Evolutionary conservation across 2,113 vertebrate species (phyloP).

Genomic region (Empidonax traillii): DNA sequence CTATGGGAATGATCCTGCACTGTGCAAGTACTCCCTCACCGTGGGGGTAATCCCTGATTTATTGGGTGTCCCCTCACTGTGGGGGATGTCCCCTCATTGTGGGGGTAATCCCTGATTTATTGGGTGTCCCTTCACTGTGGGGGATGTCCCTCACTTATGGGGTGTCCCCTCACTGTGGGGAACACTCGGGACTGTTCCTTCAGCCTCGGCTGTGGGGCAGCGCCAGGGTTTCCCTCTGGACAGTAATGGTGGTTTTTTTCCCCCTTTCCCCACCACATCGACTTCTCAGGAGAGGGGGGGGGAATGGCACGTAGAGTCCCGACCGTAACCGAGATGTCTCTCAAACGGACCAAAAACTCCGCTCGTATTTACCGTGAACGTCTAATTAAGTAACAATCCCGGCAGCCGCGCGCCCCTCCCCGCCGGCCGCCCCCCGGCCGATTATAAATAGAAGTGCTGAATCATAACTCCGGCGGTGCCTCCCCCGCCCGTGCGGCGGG

Average conservation of each 20-base stretch:
- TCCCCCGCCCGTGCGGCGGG: not conserved
- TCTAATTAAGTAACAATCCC: not conserved
- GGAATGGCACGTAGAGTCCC: rapidly evolving
- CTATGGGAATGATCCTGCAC: too few species aligned
- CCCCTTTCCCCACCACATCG: too few species aligned
- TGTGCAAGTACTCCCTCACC: too few species aligned
- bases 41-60: too few species aligned
- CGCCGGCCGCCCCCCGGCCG: not conserved
- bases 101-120: too few species aligned
- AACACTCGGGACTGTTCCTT: rapidly evolving
- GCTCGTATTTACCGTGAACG: rapidly evolving
- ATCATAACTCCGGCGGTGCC: not conserved
- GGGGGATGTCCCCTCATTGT: too few species aligned
- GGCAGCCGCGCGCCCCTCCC: not conserved
- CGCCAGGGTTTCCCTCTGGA: rapidly evolving
- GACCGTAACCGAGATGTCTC: not conserved
- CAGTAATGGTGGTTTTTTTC: rapidly evolving
- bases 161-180: not conserved
- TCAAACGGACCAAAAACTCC: not conserved
- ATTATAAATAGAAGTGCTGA: slow-evolving; percentile 18
- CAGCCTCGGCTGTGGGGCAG: not conserved
- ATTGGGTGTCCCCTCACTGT: too few species aligned
- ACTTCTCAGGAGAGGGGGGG: not conserved
- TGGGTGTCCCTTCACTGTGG: not conserved
- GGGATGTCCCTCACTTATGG: too few species aligned